phyloP scores from a whole-genome alignment of 2,797 vertebrate species.

The Diglossa cyanea region DNA sequence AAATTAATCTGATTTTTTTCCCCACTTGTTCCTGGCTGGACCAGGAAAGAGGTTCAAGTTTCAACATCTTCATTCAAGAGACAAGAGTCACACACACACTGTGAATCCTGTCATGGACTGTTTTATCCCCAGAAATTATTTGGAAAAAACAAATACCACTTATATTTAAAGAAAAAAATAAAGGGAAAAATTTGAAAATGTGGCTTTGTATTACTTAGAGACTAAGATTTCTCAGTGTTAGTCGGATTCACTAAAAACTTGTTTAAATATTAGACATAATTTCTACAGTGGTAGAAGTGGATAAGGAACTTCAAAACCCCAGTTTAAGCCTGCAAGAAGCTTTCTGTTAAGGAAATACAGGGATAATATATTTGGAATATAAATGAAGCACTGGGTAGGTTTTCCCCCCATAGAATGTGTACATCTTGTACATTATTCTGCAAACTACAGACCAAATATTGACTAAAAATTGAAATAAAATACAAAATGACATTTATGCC shows the following conservation, averaged over 20 bases:
- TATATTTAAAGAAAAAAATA: not conserved
- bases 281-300: not conserved
- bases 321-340: not conserved
- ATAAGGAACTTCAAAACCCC: not conserved
- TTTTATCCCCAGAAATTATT: not conserved
- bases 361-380: not conserved
- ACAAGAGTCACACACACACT: accelerated
- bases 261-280: not conserved
- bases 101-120: not conserved
- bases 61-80: not conserved
- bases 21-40: not conserved
- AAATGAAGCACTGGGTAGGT: not conserved
- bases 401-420: not conserved
- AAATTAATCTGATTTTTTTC: not conserved
- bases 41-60: not conserved
- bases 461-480: conserved; percentile 1
- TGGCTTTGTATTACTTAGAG: not conserved
- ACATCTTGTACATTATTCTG: not conserved
- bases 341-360: not conserved
- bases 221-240: not conserved
- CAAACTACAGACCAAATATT: not conserved
- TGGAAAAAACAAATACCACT: not conserved
- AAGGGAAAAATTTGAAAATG: not conserved
- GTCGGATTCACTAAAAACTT: not conserved
- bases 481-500: not conserved